Evolutionary conservation across 2,888 invertebrate genomes (phyloP), one percentile per base, ranked within the genome.

Genomic region (Pyrochroa serraticornis): DNA sequence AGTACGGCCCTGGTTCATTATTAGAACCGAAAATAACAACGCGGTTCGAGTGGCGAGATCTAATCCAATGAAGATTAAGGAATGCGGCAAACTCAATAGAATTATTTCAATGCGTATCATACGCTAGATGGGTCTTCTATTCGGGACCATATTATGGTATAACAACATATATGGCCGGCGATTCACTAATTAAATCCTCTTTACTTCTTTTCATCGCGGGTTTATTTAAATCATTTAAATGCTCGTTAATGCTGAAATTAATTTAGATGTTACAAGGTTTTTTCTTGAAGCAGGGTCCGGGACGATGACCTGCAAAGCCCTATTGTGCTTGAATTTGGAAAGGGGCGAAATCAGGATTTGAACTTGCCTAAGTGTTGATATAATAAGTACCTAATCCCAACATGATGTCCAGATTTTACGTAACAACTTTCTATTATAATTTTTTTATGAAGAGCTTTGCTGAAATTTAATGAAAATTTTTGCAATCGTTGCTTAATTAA

Each of bases 101-200:
- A 52, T 43, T 45, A 52, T 52, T 52, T 52, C 45, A 32, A 52
- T 52, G 31, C 44, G 33, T 45, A 52, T 52, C 52, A 52, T 45
- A 52, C 45, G 52, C 36, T 52, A 52, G 38, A 45, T 38, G 52
- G 45, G 14, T 52, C 31, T 45, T 45, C 44, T 34, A 43, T 45
- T 52, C 38, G 52, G 45, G 45, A 45, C 37, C 14, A 43, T 9
- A 14, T 12, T 12, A 45, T 45, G 44, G 34, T 44, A 32, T 51
- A 44, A 37, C 36, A 45, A 43, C 32, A 31, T 38, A 44, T 39
- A 52, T 44, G 38, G 14, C 9, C 38, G 52, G 37, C 33, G 37
- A 36, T 36, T 45, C 38, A 52, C 52, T 37, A 52, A 52, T 52
- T 52, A 52, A 45, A 36, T 47, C 47, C 35, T 35, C 45, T 45